Evolutionary conservation across 2,797 vertebrate species (phyloP), one percentile per base, ranked within the genome.

Genomic region (Oceanodroma leucorhoa): DNA sequence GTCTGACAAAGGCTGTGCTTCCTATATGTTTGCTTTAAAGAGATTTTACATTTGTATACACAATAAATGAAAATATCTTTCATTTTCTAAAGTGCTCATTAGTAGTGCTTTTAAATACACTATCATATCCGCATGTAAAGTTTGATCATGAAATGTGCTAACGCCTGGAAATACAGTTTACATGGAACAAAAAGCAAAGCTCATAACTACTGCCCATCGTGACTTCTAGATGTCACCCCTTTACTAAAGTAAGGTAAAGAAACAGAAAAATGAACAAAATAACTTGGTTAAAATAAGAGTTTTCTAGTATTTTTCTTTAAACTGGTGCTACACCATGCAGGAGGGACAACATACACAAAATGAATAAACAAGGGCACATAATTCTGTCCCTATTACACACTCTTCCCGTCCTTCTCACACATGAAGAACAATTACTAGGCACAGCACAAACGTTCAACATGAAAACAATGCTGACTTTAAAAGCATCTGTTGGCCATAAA

Each of bases 281-380:
- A 46, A 43, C 17, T 20, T 67, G 5, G 9, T 38, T 54, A 57
- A 83, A 41, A 60, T 20, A 79, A 36, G 6, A 54, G 11, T 26
- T 72, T 89, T 62, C 30, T 8, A 64, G 1, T 32, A 36, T 62
- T 81, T 45, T 48, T 64, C 43, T 71, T 64, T 20, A 53, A 78
- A 53, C 26, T 32, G 22, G 21, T 50, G 32, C 69, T 75, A 53
- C 10, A 12, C 20, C 23, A 41, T 1, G 21, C 26, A 23, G n/a
- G 18, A 48, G 0, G 1, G 45, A 36, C 36, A 79, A 79, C 30
- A 9, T 2, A 64, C 2, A 23, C n/a, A 66, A 83, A 73, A 38
- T 0, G 0, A 69, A 30, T 20, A 43, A 58, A 54, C 24, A 53
- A 71, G 21, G 1, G 5, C 17, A 13, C 20, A 7, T 1, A 32